Percentiles rank a stretch among this genome's conserved stretches.
phyloP scores from a whole-genome alignment of 2,888 invertebrate species.

The Apantesis nais region DNA sequence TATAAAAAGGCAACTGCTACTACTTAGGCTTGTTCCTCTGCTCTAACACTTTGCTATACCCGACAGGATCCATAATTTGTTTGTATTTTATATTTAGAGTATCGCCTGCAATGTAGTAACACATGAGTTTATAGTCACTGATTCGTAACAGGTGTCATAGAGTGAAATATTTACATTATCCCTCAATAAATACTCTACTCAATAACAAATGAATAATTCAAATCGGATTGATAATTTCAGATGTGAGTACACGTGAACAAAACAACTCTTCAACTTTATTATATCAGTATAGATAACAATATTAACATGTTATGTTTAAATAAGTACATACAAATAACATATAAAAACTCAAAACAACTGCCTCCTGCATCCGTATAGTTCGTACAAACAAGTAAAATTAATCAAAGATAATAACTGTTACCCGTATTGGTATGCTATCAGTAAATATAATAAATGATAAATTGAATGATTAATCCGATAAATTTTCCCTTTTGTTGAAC shows the following conservation, averaged over 20 bases:
- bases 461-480: not conserved
- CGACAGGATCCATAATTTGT: too few species aligned
- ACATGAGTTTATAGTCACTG: too few species aligned
- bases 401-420: not conserved
- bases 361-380: not conserved
- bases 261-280: not conserved
- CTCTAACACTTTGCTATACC: too few species aligned
- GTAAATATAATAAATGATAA: conserved; percentile 1
- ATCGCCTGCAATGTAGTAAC: too few species aligned
- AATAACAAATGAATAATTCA: not conserved
- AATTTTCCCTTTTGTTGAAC: conserved; percentile 2
- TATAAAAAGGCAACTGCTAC: too few species aligned
- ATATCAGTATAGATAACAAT: not conserved
- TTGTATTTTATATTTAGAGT: too few species aligned
- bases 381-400: not conserved
- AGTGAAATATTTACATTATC: too few species aligned
- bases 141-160: too few species aligned
- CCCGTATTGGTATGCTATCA: not conserved
- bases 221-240: not conserved
- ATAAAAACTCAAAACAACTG: not conserved
- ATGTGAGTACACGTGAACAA: not conserved
- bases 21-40: too few species aligned
- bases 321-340: not conserved
- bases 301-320: not conserved
- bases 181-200: not conserved